Conservation (phyloP, 2,888 invertebrate genomes). For the Drosophila mettleri region DNA sequence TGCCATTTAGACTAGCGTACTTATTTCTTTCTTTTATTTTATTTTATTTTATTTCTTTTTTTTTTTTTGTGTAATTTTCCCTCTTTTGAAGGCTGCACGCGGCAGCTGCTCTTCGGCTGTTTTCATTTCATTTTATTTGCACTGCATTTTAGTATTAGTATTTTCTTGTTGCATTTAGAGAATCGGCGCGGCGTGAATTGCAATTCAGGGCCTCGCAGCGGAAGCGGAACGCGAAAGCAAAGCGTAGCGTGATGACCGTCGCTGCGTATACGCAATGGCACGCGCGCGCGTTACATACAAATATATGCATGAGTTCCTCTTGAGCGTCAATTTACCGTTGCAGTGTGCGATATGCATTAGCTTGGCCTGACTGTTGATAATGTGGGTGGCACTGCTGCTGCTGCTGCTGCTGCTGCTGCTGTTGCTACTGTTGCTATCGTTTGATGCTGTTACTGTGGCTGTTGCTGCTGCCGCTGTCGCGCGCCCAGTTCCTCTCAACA, state of each 20-base stretch:
- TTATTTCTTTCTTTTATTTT: conserved; percentile 19
- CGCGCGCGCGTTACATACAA: conserved; percentile 52
- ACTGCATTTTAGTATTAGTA: conserved; percentile 26
- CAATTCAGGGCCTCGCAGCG: conserved; percentile 70
- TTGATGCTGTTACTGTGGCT: conserved; percentile 22
- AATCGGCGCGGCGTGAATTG: conserved; percentile 57
- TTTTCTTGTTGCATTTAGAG: conserved; percentile 48
- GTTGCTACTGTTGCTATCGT: conserved; percentile 16
- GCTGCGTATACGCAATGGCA: conserved; percentile 78
- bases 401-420: conserved; percentile 25
- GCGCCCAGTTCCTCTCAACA: conserved; percentile 61
- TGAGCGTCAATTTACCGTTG: conserved; percentile 54
- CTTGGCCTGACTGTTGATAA: conserved; percentile 25
- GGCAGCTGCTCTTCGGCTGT: conserved; percentile 43
- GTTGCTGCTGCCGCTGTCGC: conserved; percentile 39
- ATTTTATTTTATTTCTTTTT: conserved; percentile 9
- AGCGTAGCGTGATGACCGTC: conserved; percentile 40
- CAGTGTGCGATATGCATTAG: conserved; percentile 55
- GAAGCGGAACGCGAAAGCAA: conserved; percentile 63
- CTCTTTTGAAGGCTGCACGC: conserved; percentile 56
- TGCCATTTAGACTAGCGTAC: conserved; percentile 30
- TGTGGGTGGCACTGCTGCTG: conserved; percentile 7
- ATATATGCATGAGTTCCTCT: background rate
- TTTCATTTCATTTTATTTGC: conserved; percentile 45
- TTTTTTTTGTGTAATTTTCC: conserved; percentile 10